Evolutionary conservation across 2,888 invertebrate genomes (phyloP).

Genomic region (Drosophila basisetae): DNA sequence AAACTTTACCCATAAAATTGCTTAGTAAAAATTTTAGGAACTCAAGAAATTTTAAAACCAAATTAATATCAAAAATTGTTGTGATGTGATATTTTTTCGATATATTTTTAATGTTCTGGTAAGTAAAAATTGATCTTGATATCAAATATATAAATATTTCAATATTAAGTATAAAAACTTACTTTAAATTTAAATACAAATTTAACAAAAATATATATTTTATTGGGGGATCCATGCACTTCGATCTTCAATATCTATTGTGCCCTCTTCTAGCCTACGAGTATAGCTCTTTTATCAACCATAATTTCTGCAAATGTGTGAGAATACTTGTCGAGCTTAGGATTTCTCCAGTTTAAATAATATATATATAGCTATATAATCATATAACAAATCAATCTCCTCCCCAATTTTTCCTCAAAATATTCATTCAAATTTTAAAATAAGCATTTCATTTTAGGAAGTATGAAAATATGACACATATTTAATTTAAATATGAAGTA

Average conservation of each 20-base stretch:
- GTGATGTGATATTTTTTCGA: slow-evolving; percentile 82
- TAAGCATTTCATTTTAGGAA: neutral
- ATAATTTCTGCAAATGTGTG: neutral
- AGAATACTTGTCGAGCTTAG: too few relatives aligned
- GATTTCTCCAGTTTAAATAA: too few relatives aligned
- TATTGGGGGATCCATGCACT: neutral
- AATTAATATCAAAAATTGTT: slow-evolving; percentile 71
- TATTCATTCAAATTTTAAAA: neutral
- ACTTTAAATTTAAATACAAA: too few relatives aligned
- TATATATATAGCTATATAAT: too few relatives aligned
- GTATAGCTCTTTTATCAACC: neutral
- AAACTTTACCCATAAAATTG: slow-evolving; percentile 26
- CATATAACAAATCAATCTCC: neutral
- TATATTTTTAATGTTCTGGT: slow-evolving; percentile 75
- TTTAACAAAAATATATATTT: neutral
- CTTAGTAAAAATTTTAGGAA: slow-evolving; percentile 60
- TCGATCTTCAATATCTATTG: neutral
- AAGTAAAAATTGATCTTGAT: slow-evolving; percentile 46
- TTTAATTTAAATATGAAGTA: neutral
- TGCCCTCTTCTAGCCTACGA: neutral
- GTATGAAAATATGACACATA: neutral
- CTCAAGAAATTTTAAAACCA: slow-evolving; percentile 49
- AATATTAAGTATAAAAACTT: neutral
- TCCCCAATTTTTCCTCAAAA: neutral
- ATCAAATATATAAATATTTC: neutral